Conservation (phyloP, 2,113 vertebrate species). For the Oriolus oriolus region DNA sequence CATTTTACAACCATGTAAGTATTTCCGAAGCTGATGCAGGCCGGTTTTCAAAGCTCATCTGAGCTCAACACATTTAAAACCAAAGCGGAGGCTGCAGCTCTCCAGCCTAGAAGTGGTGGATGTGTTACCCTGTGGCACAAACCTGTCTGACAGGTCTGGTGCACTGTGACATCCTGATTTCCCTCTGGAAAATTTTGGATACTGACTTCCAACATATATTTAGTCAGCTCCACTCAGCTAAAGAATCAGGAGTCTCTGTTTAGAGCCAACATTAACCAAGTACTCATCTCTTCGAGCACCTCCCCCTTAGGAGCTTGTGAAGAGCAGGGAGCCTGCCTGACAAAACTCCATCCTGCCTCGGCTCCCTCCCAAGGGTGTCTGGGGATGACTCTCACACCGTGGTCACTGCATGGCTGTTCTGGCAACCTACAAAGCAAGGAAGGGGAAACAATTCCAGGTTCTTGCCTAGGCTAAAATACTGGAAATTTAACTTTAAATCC, state of each 20-base stretch:
- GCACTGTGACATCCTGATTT: neutral
- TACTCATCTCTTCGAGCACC: neutral
- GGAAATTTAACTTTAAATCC: neutral
- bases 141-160: neutral
- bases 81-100: neutral
- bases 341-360: neutral
- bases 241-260: neutral
- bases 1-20: neutral
- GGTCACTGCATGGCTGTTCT: rapidly evolving
- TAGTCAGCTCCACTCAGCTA: neutral
- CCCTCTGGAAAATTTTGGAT: neutral
- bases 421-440: neutral
- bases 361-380: neutral
- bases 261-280: neutral
- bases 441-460: neutral
- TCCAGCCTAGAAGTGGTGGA: rapidly evolving
- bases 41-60: neutral
- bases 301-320: neutral
- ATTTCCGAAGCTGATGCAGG: neutral
- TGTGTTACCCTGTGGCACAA: neutral
- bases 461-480: neutral
- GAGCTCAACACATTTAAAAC: neutral
- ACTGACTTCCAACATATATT: neutral
- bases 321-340: rapidly evolving
- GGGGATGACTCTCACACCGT: neutral